Base-by-base conservation (phyloP, 2,888 invertebrate species). In the Drosophila cyrtoloma region DNA sequence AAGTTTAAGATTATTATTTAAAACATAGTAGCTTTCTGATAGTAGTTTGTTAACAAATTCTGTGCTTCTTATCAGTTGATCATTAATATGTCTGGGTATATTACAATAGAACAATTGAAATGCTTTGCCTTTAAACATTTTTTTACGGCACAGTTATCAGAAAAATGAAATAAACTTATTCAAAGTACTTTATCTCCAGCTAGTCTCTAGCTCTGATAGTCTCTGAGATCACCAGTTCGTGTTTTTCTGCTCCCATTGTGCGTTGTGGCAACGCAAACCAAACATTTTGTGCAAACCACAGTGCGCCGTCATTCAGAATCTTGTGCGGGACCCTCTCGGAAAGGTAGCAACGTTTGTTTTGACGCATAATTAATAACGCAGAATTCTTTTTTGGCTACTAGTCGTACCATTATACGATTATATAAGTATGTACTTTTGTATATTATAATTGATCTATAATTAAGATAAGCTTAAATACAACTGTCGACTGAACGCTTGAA, bases 401-500 rank as follows among this genome's bases (percentile, higher is more conserved):
- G 70, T 79, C 53, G 51, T 61, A 26, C 51, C 76, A 68, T 71
- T 79, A 79, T 63, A 65, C 75, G 59, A 61, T 53, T 62, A 62
- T 74, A 57, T 60, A 60, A 37, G 65, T 44, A 75, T 58, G 66
- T 62, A 64, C 58, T 67, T 75, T 58, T 57, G 73, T 79, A 74
- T 66, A 81, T 72, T 76, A 89, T 89, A 86, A 86, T 86, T 86
- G 89, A 86, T 86, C 84, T 86, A 89, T 86, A 89, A 86, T 86
- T 86, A 86, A 89, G 85, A 86, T 86, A 89, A 86, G 84, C 87
- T 70, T 76, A 84, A 81, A 71, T 70, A 75, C 71, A 75, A 60
- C 81, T 84, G 81, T 84, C 81, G 73, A 70, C 68, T 28, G 61
- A 52, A n/a, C 51, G 47, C 57, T 61, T 42, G 55, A 44, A 57